A percentile compares a stretch with the other conserved stretches of the same genome.
These are phyloP conservation scores for Nestor notabilis DNA, from an alignment of 2,113 vertebrate genomes.

Conservation along the genomic window DNA sequence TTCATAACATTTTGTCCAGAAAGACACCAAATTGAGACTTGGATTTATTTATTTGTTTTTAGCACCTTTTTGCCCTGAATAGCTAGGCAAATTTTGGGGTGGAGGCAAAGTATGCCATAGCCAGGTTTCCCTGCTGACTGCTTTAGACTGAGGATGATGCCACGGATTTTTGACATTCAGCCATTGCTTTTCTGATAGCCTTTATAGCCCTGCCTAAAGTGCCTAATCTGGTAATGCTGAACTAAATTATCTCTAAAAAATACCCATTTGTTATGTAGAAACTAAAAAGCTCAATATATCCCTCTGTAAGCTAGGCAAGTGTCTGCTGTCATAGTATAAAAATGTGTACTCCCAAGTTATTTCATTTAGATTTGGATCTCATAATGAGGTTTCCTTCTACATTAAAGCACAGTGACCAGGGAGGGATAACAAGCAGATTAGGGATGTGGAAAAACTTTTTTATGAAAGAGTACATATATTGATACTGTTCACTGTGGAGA, in stretches of 20 bases:
- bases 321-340: background rate
- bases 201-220: background rate
- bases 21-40: background rate
- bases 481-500: background rate
- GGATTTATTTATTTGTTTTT: background rate
- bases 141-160: background rate
- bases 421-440: background rate
- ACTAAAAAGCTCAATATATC: background rate
- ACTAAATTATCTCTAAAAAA: background rate
- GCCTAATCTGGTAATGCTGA: background rate
- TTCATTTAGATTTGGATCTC: background rate
- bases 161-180: background rate
- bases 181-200: background rate
- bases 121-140: background rate
- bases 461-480: background rate
- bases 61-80: background rate
- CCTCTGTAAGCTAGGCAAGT: background rate
- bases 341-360: background rate
- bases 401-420: background rate
- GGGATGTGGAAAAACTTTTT: background rate
- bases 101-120: rapidly evolving
- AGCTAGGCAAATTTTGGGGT: background rate
- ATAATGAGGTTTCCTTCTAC: background rate
- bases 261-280: background rate
- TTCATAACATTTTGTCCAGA: background rate